Conservation (phyloP, 1,140 invertebrate species). For the Doryteuthis pealeii region DNA sequence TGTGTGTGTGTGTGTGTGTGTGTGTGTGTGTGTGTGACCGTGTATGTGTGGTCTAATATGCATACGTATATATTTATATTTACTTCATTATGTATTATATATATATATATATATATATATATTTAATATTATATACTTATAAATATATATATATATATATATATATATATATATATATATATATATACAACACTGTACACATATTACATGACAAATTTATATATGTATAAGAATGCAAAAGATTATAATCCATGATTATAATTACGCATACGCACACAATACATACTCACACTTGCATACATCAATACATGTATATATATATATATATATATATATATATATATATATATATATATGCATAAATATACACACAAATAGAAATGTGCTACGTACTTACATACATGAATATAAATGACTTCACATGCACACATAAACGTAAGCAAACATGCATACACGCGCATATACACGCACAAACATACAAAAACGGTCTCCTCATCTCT, state of each 20-base stretch:
- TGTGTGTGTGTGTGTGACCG: not conserved
- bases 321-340: not conserved
- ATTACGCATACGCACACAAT: not conserved
- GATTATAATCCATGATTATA: too few species aligned
- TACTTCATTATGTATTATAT: not conserved
- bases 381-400: not conserved
- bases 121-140: not conserved
- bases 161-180: not conserved
- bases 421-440: not conserved
- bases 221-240: too few species aligned
- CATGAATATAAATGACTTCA: not conserved
- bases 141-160: not conserved
- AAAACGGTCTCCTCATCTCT: not conserved
- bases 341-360: not conserved
- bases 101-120: not conserved
- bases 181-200: not conserved
- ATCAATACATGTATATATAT: not conserved
- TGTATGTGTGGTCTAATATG: not conserved
- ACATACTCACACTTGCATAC: not conserved
- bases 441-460: not conserved
- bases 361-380: not conserved
- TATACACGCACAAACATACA: not conserved
- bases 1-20: not conserved
- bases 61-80: not conserved
- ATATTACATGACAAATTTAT: too few species aligned